Conservation (phyloP, 2,888 invertebrate genomes). For the Acanthosoma haemorrhoidale region DNA sequence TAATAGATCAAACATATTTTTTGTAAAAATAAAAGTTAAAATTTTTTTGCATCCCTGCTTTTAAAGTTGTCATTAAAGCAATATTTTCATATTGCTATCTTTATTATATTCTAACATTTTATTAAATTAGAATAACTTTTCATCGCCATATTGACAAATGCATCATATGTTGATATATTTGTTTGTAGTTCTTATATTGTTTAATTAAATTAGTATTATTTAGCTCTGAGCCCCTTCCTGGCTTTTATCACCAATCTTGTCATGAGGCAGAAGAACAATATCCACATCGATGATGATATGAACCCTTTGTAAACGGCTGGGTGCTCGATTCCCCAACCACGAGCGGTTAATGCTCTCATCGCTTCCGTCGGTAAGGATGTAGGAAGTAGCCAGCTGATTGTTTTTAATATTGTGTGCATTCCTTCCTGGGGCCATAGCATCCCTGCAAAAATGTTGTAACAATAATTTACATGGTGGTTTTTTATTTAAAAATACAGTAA, state of each 20-base stretch:
- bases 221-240: conserved; percentile 39
- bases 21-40: no score
- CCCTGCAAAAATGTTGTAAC: conserved; percentile 40
- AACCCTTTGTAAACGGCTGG: conserved; percentile 70
- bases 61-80: no score
- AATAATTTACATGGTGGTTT: no score
- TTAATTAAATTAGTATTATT: background rate
- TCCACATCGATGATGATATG: conserved; percentile 62
- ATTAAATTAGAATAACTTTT: no score
- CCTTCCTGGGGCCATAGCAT: conserved; percentile 66
- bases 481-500: no score
- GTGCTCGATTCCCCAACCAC: conserved; percentile 65
- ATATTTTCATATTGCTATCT: no score
- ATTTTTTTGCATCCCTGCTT: no score
- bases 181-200: no score
- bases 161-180: no score
- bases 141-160: no score
- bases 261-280: conserved; percentile 51
- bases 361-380: conserved; percentile 75
- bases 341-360: conserved; percentile 67
- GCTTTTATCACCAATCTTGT: conserved; percentile 53
- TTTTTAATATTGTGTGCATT: conserved; percentile 54
- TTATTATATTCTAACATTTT: no score
- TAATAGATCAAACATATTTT: no score
- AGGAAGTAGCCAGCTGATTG: conserved; percentile 63